Evolutionary conservation across 2,888 invertebrate species (phyloP).

Genomic region (Candidula unifasciata): DNA sequence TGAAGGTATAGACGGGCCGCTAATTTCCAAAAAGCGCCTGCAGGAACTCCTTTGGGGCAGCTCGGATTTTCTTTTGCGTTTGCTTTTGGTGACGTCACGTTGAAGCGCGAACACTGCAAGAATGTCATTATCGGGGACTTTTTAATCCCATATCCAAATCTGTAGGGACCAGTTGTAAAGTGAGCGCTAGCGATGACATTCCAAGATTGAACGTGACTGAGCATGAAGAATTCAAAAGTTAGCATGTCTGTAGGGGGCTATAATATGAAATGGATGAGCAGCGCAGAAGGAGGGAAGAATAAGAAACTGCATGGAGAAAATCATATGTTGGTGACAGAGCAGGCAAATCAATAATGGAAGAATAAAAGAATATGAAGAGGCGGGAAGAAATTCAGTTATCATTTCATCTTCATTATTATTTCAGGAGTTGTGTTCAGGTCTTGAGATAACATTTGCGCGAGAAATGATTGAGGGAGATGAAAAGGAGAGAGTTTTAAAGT

Average conservation of each 20-base stretch:
- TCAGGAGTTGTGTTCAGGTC: not conserved
- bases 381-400: not conserved
- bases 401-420: slow-evolving; percentile 14
- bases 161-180: slow-evolving; percentile 36
- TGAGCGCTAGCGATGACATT: slow-evolving; percentile 35
- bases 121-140: slow-evolving; percentile 44
- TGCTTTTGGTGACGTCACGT: slow-evolving; percentile 44
- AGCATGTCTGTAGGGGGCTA: slow-evolving; percentile 37
- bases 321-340: not conserved
- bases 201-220: slow-evolving; percentile 37
- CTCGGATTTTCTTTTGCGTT: slow-evolving; percentile 48
- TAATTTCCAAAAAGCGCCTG: slow-evolving; percentile 38
- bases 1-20: slow-evolving; percentile 14
- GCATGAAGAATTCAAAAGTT: slow-evolving; percentile 40
- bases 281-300: slow-evolving; percentile 4
- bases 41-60: slow-evolving; percentile 12
- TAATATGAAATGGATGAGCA: slow-evolving; percentile 30
- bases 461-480: not conserved
- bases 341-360: not conserved
- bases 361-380: not conserved
- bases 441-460: not conserved
- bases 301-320: slow-evolving; percentile 24
- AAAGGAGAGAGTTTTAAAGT: not conserved
- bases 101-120: slow-evolving; percentile 33
- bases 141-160: slow-evolving; percentile 46